Evolutionary conservation across 2,888 invertebrate genomes (phyloP).

Genomic region (Zonitis immaculata): DNA sequence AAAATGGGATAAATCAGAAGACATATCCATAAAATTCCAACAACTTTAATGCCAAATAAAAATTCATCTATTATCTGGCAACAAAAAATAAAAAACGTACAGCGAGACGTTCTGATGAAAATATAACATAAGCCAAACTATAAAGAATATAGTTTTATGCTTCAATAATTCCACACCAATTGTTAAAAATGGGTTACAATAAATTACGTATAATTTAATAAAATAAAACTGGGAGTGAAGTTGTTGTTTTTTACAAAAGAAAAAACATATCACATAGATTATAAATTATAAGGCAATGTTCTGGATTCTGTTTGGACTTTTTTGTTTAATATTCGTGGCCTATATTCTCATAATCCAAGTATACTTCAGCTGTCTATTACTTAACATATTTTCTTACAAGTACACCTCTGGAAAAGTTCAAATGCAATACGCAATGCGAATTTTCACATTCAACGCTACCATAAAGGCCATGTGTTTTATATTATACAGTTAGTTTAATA

Average conservation of each 20-base stretch:
- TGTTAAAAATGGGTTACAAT: neutral
- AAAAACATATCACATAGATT: neutral
- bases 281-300: neutral
- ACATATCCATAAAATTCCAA: neutral
- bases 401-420: slow-evolving; percentile 1
- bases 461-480: neutral
- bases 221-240: neutral
- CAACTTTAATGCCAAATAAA: neutral
- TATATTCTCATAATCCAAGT: slow-evolving; percentile 6
- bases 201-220: neutral
- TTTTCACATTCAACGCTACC: neutral
- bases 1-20: neutral
- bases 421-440: neutral
- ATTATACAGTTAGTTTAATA: no score
- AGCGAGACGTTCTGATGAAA: neutral
- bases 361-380: slow-evolving; percentile 5
- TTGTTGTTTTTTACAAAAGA: neutral
- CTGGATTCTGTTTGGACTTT: neutral
- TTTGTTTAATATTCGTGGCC: slow-evolving; percentile 7
- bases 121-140: neutral
- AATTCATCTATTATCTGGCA: neutral
- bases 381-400: slow-evolving; percentile 7
- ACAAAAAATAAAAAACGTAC: neutral
- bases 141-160: neutral
- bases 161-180: neutral